These are phyloP conservation scores for Plutella xylostella DNA, from an alignment of 2,888 invertebrate genomes.

Conservation along the genomic window DNA sequence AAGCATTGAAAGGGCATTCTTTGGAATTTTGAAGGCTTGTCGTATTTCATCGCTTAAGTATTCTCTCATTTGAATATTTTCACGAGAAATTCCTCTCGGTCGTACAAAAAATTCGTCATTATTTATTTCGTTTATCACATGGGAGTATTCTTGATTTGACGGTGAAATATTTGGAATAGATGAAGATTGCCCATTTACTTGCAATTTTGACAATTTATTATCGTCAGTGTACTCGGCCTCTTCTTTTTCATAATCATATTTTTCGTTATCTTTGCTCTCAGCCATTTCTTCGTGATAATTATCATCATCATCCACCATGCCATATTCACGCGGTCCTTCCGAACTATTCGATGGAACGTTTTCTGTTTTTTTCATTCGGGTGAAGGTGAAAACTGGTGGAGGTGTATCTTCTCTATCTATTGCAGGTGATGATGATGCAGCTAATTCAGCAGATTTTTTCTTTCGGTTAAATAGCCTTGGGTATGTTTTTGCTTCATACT, in stretches of 20 bases:
- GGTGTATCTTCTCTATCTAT: slow-evolving; percentile 69
- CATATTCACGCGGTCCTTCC: slow-evolving; percentile 55
- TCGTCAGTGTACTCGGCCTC: no score
- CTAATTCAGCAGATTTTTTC: slow-evolving; percentile 46
- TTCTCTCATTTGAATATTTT: slow-evolving; percentile 82
- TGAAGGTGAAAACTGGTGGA: slow-evolving; percentile 73
- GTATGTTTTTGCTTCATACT: slow-evolving; percentile 81
- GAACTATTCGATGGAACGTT: slow-evolving; percentile 44
- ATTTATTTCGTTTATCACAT: slow-evolving; percentile 85
- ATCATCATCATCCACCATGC: slow-evolving; percentile 43
- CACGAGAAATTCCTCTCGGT: slow-evolving; percentile 84
- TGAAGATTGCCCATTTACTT: slow-evolving; percentile 31
- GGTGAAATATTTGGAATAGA: slow-evolving; percentile 47
- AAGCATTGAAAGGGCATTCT: slow-evolving; percentile 75
- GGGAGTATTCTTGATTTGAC: slow-evolving; percentile 57
- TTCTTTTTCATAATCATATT: slow-evolving; percentile 66
- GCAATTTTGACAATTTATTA: no score
- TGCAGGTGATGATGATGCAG: slow-evolving; percentile 65
- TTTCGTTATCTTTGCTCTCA: slow-evolving; percentile 61
- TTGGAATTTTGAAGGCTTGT: slow-evolving; percentile 78
- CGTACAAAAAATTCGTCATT: slow-evolving; percentile 89
- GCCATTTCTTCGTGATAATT: slow-evolving; percentile 36
- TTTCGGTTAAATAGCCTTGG: slow-evolving; percentile 75
- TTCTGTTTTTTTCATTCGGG: slow-evolving; percentile 71
- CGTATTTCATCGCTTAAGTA: slow-evolving; percentile 84